Conservation (phyloP, 30 jellyfish, hydroid and myxozoan genomes). For the Pelagia noctiluca region DNA sequence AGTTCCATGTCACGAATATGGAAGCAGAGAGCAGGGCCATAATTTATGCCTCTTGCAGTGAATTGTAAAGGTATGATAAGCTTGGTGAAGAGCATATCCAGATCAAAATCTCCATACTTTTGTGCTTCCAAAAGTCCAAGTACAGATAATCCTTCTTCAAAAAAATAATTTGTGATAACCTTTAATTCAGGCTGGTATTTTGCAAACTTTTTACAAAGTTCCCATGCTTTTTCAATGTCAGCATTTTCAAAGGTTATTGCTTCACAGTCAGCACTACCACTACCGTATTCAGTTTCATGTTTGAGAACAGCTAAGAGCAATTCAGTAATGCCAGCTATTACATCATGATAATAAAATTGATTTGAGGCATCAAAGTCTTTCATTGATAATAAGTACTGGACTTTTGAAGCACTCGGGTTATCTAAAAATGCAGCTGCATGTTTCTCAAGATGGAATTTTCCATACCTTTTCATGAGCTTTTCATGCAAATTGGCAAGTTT, state of each 20-base stretch:
- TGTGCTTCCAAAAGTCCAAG: too few relatives aligned
- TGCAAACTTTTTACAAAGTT: background rate
- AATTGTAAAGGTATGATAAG: too few relatives aligned
- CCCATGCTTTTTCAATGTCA: slow-evolving; percentile 8
- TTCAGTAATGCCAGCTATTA: slow-evolving; percentile 52
- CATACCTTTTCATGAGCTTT: slow-evolving; percentile 34
- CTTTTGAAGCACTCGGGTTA: too few relatives aligned
- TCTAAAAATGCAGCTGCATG: slow-evolving; percentile 52
- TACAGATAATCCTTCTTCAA: background rate
- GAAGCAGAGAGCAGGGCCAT: too few relatives aligned
- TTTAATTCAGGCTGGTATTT: slow-evolving; percentile 32
- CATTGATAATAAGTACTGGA: slow-evolving; percentile 40
- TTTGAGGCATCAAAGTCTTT: slow-evolving; percentile 57
- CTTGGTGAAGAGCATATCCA: background rate
- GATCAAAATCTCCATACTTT: background rate
- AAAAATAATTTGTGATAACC: background rate
- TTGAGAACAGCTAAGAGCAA: background rate
- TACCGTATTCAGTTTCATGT: background rate
- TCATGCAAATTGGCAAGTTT: slow-evolving; percentile 48
- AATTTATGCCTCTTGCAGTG: too few relatives aligned
- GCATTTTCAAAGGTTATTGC: background rate
- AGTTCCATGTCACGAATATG: slow-evolving; percentile 33
- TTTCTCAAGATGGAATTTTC: slow-evolving; percentile 52
- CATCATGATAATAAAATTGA: slow-evolving; percentile 51
- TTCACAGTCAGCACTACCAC: background rate